A percentile compares a stretch with the other conserved stretches of the same genome.
Evolutionary conservation across 1,140 invertebrate genomes (phyloP).

Genomic region (Caenorhabditis brenneri): DNA sequence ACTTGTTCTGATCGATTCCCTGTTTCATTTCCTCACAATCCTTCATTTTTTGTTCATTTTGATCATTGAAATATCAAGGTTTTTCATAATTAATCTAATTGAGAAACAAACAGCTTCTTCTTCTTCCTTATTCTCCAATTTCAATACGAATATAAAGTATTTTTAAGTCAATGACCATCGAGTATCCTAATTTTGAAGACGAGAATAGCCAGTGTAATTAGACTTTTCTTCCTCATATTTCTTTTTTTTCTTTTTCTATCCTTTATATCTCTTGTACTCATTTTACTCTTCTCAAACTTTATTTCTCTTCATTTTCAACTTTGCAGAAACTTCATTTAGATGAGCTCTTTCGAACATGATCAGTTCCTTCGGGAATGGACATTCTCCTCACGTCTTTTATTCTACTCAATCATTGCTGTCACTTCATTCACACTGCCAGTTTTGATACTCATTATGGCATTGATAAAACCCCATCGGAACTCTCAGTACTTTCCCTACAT

Average conservation of each 20-base stretch:
- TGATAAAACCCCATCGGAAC: not conserved
- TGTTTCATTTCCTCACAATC: not conserved
- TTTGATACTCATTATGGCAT: not conserved
- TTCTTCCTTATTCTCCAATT: slow-evolving; percentile 6
- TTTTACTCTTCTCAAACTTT: not conserved
- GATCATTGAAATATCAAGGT: not conserved
- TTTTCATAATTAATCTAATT: not conserved
- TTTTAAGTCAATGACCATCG: not conserved
- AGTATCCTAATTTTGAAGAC: slow-evolving; percentile 9
- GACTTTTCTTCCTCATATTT: slow-evolving; percentile 3
- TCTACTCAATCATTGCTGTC: slow-evolving; percentile 26
- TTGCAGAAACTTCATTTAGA: not conserved
- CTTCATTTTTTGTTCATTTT: not conserved
- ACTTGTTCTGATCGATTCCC: not conserved
- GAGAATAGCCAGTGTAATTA: slow-evolving; percentile 3
- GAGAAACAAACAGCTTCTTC: not conserved
- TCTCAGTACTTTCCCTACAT: slow-evolving; percentile 24
- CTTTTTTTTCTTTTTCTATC: not conserved
- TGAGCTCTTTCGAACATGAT: not conserved
- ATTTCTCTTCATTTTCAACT: not conserved
- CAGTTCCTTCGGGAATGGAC: slow-evolving; percentile 29
- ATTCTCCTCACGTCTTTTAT: not conserved
- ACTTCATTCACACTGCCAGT: slow-evolving; percentile 8
- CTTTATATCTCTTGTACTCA: not conserved
- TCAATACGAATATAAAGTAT: too few species aligned